Evolutionary conservation across 2,888 invertebrate genomes (phyloP), one percentile per base, ranked within the genome.

Genomic region (Scaptomyza flava): DNA sequence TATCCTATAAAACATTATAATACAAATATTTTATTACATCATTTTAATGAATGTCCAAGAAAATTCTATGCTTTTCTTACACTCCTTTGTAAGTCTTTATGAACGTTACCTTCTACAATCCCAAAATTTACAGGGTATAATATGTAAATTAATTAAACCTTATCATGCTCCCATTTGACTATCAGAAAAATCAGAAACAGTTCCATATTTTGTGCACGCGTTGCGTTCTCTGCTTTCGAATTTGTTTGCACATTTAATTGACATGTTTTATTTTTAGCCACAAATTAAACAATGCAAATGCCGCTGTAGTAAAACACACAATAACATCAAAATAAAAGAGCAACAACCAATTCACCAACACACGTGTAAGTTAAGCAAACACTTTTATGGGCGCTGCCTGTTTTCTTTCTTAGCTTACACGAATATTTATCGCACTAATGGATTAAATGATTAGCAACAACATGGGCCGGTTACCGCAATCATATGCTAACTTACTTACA

Each of bases 241-340:
- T 61, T 52, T 85, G 69, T 82, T 82, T 85, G 57, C 73, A 59
- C 76, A 69, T 71, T 80, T 69, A 77, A 82, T 86, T 82, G 69
- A 79, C 81, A 54, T 58, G 36, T 68, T 69, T 67, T 86, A 82
- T 86, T 83, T 82, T 85, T 73, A 79, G 78, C 53, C 27, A 46
- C 69, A 80, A 66, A 62, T 78, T 66, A 68, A 77, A 81, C 75
- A 75, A 62, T 67, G 65, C 57, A 83, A 68, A 84, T 61, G 58
- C 58, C 31, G 58, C 36, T 45, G 50, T 62, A 67, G 46, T 64
- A 70, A 66, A 66, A 59, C 17, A n/a, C 30, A 33, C 53, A 54
- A 43, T 46, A 66, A 45, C 53, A 57, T 31, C 20, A 45, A 56
- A 58, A 51, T 67, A 34, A 51, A 62, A 57, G 27, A 56, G 38